Conservation (phyloP, 2,113 vertebrate species). For the Solenodon paradoxus region DNA sequence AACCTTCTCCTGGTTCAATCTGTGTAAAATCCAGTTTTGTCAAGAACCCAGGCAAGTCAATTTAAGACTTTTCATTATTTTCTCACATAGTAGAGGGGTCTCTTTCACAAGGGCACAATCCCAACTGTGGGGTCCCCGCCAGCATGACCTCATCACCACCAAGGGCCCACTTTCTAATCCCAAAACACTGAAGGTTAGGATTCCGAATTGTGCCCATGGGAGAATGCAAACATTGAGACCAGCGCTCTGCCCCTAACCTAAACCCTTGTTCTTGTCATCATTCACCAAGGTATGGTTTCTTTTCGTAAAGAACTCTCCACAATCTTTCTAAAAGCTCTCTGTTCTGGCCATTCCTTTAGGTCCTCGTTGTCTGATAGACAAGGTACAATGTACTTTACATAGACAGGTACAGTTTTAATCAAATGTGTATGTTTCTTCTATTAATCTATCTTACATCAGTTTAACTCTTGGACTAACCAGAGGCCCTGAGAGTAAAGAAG, state of each 20-base stretch:
- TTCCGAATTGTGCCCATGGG: not conserved
- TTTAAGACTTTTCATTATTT: not conserved
- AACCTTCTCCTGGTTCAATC: not conserved
- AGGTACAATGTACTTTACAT: not conserved
- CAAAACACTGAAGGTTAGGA: not conserved
- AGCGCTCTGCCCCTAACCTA: not conserved
- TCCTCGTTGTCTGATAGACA: not conserved
- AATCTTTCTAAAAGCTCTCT: not conserved
- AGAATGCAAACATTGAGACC: not conserved
- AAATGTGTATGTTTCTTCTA: not conserved
- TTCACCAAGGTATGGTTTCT: not conserved
- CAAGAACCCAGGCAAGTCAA: not conserved
- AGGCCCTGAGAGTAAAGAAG: not conserved
- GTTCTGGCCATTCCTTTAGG: not conserved
- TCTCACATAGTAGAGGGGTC: not conserved
- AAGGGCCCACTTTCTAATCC: not conserved
- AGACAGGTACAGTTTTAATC: not conserved
- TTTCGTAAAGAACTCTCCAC: not conserved
- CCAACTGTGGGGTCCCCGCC: not conserved
- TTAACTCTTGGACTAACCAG: not conserved
- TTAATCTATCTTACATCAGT: not conserved
- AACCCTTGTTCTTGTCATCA: not conserved
- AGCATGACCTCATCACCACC: not conserved
- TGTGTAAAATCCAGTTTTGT: not conserved
- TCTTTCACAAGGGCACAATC: not conserved